These are phyloP conservation scores for Manis pentadactyla DNA, from an alignment of 2,797 vertebrate genomes.

Conservation along the genomic window DNA sequence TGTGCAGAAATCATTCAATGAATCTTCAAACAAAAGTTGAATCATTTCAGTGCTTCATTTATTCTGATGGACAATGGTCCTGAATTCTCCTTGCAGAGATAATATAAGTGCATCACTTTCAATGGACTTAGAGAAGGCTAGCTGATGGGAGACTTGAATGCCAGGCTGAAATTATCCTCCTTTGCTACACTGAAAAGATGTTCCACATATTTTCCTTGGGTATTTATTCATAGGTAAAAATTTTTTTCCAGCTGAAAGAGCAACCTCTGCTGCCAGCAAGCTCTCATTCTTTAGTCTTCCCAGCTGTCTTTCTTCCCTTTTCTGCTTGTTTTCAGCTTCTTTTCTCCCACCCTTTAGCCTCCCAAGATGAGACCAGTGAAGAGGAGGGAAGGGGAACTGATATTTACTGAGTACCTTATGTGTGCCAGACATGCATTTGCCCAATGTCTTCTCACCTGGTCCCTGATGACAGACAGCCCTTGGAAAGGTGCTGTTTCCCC, in stretches of 20 bases:
- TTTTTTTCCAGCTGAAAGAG: slow-evolving; percentile 20
- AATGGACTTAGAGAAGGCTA: background rate
- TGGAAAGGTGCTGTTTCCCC: background rate
- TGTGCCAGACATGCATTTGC: background rate
- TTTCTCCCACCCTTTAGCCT: background rate
- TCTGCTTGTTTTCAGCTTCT: background rate
- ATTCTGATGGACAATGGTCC: background rate
- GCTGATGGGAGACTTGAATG: background rate
- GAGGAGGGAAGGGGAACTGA: background rate
- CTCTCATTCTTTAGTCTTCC: background rate
- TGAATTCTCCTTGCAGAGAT: background rate
- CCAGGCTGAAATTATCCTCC: background rate
- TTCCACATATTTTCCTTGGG: background rate
- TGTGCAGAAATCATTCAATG: background rate
- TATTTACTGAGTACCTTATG: background rate
- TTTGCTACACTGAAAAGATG: background rate
- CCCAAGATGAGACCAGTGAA: background rate
- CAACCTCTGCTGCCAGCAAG: background rate
- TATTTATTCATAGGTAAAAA: background rate
- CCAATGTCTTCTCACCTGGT: background rate
- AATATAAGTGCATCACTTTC: background rate
- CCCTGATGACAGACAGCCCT: background rate
- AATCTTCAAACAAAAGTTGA: background rate
- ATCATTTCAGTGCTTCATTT: background rate
- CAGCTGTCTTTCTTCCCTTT: background rate